phyloP scores from a whole-genome alignment of 2,797 vertebrate genomes.

The Pipistrellus pygmaeus region DNA sequence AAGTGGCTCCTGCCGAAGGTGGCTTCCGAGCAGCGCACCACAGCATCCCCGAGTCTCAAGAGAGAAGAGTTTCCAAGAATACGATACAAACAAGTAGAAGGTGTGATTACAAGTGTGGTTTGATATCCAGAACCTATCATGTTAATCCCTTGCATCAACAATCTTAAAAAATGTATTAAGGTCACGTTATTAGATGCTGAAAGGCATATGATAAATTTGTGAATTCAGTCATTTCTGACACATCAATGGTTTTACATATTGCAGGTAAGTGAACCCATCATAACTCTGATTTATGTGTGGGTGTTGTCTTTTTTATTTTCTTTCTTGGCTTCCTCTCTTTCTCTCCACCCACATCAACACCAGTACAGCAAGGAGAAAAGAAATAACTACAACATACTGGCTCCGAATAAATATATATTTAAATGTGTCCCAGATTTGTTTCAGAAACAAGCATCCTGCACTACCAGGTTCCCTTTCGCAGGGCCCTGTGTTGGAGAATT shows the following conservation, averaged over 20 bases:
- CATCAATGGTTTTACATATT: background rate
- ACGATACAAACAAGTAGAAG: background rate
- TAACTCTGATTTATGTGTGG: background rate
- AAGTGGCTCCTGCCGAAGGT: background rate
- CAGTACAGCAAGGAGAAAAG: background rate
- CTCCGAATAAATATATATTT: background rate
- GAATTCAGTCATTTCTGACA: slow-evolving; percentile 3
- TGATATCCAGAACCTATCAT: slow-evolving; percentile 4
- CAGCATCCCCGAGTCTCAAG: background rate
- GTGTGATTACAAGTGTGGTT: background rate
- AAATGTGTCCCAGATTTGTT: slow-evolving; percentile 48
- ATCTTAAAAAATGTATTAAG: slow-evolving; percentile 34
- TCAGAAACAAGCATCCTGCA: slow-evolving; percentile 17
- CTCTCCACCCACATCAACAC: background rate
- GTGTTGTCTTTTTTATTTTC: background rate
- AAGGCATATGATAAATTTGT: background rate
- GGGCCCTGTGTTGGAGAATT: background rate
- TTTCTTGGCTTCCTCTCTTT: background rate
- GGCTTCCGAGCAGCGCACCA: background rate
- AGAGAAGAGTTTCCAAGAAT: background rate
- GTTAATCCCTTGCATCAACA: slow-evolving; percentile 7
- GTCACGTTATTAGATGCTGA: slow-evolving; percentile 4
- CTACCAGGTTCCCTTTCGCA: background rate
- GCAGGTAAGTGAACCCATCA: background rate
- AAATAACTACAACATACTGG: slow-evolving; percentile 33